These are phyloP conservation scores for Eupithecia subfuscata DNA, from an alignment of 2,888 invertebrate species.

Conservation along the genomic window DNA sequence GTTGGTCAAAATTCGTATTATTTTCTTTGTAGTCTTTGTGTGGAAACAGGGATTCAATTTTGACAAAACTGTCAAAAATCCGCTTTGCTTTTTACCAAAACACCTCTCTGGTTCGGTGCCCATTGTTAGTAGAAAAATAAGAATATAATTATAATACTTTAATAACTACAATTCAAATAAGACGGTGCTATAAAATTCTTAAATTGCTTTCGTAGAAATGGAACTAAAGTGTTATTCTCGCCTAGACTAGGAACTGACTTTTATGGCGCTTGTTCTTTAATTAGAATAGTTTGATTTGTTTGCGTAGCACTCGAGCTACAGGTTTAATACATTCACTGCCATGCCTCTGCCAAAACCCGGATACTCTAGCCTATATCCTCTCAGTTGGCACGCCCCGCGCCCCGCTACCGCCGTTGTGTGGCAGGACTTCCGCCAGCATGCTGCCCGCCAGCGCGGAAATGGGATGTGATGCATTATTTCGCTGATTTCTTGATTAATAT, in stretches of 20 bases:
- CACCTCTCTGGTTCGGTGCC: too few species aligned
- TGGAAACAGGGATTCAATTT: too few species aligned
- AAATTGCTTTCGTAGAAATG: background rate
- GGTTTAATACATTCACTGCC: background rate
- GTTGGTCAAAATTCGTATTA: too few species aligned
- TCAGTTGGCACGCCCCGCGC: too few species aligned
- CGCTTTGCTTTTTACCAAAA: background rate
- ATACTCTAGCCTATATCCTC: too few species aligned
- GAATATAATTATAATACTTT: background rate
- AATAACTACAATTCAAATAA: background rate
- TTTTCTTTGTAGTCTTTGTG: too few species aligned
- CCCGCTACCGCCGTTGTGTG: too few species aligned
- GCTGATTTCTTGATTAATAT: too few species aligned
- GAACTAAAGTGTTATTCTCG: constrained; percentile 1
- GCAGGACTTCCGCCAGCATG: too few species aligned
- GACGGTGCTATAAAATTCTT: background rate
- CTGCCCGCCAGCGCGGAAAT: too few species aligned
- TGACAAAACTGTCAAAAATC: background rate
- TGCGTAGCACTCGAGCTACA: background rate
- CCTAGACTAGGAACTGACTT: background rate
- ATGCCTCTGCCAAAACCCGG: background rate
- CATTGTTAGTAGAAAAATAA: too few species aligned
- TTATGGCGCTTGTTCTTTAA: background rate
- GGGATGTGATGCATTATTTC: too few species aligned
- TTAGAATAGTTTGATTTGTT: background rate